These are phyloP conservation scores for Tetraodon nigroviridis DNA, from an alignment of 2,113 vertebrate species.

Conservation along the genomic window DNA sequence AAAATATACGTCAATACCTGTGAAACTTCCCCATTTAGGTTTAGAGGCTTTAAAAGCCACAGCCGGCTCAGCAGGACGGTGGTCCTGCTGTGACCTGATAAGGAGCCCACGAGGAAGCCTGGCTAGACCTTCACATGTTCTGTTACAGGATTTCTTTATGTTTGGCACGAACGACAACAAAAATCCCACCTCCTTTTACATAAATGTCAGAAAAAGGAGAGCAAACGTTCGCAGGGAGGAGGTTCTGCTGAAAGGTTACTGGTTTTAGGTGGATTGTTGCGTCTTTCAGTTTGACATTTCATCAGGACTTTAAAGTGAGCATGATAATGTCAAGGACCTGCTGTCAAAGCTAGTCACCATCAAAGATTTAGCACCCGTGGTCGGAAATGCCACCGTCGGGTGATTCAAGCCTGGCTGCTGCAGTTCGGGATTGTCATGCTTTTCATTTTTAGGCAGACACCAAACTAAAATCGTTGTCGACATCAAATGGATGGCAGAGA, in stretches of 20 bases:
- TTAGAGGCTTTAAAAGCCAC: no score
- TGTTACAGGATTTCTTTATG: not conserved
- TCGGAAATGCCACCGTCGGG: not conserved
- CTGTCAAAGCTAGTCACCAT: slow-evolving; percentile 11
- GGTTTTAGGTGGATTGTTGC: slow-evolving; percentile 39
- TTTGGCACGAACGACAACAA: slow-evolving; percentile 22
- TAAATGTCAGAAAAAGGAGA: slow-evolving; percentile 59
- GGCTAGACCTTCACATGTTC: not conserved
- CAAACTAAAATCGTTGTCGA: slow-evolving; percentile 9
- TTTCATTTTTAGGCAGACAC: not conserved
- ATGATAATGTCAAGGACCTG: slow-evolving; percentile 50
- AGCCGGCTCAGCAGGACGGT: no score
- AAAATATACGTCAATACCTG: no score
- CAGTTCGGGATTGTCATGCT: not conserved
- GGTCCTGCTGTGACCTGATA: no score
- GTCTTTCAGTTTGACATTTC: slow-evolving; percentile 61
- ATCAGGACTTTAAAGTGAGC: slow-evolving; percentile 48
- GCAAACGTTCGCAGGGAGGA: slow-evolving; percentile 10
- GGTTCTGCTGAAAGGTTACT: slow-evolving; percentile 55
- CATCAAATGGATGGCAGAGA: slow-evolving; percentile 16
- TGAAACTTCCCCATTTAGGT: no score
- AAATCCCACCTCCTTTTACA: slow-evolving; percentile 43
- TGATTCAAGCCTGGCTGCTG: not conserved
- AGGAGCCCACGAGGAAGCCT: no score
- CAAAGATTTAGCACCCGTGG: slow-evolving; percentile 1